Base-by-base conservation (phyloP, 37 sponge, comb jelly and placozoan genomes). In the Theonella swinhoei region DNA sequence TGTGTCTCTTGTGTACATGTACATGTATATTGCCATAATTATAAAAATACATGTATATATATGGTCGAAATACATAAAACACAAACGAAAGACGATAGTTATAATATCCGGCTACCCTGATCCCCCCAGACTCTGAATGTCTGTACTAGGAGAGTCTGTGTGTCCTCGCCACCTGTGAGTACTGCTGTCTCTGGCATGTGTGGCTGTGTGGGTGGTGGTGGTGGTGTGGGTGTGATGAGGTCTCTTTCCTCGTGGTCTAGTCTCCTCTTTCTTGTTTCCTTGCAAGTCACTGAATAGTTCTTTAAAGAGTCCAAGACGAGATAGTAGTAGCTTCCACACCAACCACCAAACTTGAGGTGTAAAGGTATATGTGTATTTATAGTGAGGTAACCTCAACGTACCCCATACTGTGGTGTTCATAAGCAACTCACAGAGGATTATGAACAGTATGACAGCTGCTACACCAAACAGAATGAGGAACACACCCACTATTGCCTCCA, bases 301-400 rank as follows among this genome's bases (percentile, higher is more conserved):
- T 78, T 58, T 63, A 31, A 84, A 73, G 25, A 79, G 85, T 37
- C 71, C 85, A 37, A 89, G 68, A 29, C 75, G 74, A 4, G 87
- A 83, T 32, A 89, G 88, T 39, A 89, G 76, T 22, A 77, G 68
- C 64, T 90, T 93, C 91, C 94, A 90, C 20, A 79, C 54, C 34
- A 93, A 26, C n/a, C 83, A 72, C 94, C 91, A 93, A 76, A 88
- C 94, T 93, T 29, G 4, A 39, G 35, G 62, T 14, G 39, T 69
- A 24, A 32, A 39, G 41, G 1, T 1, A 20, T 36, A 29, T 7
- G 42, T 40, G 7, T n/a, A 29, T 17, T 68, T 17, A 60, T 60
- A 19, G 22, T 60, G 22, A 23, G 22, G 19, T 60, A 23, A 22
- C 19, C 62, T 23, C n/a, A n/a, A n/a, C n/a, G 22, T 23, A 23